phyloP scores from a whole-genome alignment of 2,113 vertebrate species.

The Orycteropus afer region DNA sequence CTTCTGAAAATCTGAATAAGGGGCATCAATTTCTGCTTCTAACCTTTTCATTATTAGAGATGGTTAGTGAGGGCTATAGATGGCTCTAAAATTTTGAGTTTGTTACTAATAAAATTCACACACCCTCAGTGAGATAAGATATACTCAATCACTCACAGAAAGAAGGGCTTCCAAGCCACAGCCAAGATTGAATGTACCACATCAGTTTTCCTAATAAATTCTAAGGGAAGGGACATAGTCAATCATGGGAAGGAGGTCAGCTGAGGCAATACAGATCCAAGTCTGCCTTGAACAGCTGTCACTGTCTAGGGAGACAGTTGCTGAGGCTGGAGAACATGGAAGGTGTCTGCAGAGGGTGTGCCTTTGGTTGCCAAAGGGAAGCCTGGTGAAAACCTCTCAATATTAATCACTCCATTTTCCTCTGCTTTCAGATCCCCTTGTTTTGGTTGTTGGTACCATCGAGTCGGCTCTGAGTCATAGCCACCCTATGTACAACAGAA shows the following conservation, averaged over 20 bases:
- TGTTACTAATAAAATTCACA: conserved; percentile 46
- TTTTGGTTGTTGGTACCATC: too few species aligned
- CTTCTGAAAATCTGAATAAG: conserved; percentile 25
- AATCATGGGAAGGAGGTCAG: background rate
- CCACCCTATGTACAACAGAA: too few species aligned
- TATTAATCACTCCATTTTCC: background rate
- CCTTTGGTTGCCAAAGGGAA: background rate
- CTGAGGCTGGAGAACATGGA: background rate
- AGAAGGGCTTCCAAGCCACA: background rate
- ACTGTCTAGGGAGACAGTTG: background rate
- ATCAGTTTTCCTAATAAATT: background rate
- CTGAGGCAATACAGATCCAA: background rate
- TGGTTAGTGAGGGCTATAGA: background rate
- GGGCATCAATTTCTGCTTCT: background rate
- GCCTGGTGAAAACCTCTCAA: background rate
- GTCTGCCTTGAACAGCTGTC: background rate
- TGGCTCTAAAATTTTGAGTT: background rate
- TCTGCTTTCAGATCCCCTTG: conserved; percentile 21
- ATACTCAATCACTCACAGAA: background rate
- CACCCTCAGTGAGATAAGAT: background rate
- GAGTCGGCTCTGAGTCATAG: too few species aligned
- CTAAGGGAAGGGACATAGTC: background rate
- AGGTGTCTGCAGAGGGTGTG: background rate
- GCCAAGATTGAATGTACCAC: background rate
- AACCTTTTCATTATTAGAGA: background rate